Evolutionary conservation across 2,888 invertebrate genomes (phyloP), one percentile per base, ranked within the genome.

Genomic region (Sarcophaga caerulescens): DNA sequence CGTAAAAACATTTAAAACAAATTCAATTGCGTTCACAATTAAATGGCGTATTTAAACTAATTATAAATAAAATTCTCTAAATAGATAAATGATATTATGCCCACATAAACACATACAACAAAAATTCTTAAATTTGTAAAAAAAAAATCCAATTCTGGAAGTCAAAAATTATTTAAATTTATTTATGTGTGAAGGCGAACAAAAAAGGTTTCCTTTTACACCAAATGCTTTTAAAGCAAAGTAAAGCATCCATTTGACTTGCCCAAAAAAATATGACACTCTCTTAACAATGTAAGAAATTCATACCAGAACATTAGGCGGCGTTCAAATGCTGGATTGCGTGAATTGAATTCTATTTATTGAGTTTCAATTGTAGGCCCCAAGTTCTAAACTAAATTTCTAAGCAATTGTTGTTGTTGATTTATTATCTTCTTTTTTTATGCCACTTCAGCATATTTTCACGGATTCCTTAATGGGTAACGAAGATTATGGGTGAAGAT

Each of bases 401-500:
- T 68, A 71, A 66, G 65, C 65, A 77, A 59, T 82, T 77, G 70
- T 74, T 73, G 60, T 82, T 66, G 76, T 47, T 81, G 62, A 11
- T 19, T 60, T 60, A 60, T 11, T 14, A 14, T 75, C 19, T 70
- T 17, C 1, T 75, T 70, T 75, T 57, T 62, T 63, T 21, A 77
- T 80, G 74, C 35, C 78, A 81, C 45, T 78, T 75, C 78, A 78
- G 80, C 85, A 88, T 88, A 87, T 83, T 84, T 85, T 87, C 88
- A 88, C 86, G 88, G 86, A 86, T 88, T 81, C 87, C 76, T 79
- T 85, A 87, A 87, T 85, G 85, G 80, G 66, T 83, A 69, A 81
- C 62, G 59, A 59, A 59, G 75, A 60, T 14, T 14, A 52, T 52
- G 52, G 14, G 52, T 52, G 66, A 75, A 73, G 76, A 77, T 77